A percentile compares a stretch with the other conserved stretches of the same genome.
Conservation (phyloP, 2,888 invertebrate genomes). For the Ramazzottius varieornatus region DNA sequence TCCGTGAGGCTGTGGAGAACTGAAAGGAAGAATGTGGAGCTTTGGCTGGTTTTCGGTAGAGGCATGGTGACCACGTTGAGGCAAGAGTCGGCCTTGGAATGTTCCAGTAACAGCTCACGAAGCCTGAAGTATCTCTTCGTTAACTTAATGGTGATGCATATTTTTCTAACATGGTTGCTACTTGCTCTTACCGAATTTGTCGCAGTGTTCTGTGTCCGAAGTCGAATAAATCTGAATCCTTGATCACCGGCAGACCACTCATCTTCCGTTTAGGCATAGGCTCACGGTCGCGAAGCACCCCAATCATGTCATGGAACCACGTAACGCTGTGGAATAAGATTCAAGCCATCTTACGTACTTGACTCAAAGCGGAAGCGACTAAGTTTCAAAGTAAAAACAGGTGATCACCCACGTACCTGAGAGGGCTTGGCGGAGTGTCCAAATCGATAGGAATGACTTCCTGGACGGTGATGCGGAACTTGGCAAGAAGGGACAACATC, state of each 20-base stretch:
- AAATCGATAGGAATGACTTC: not conserved
- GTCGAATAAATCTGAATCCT: not conserved
- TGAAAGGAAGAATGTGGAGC: not conserved
- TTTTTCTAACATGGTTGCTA: not conserved
- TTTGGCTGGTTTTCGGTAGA: not conserved
- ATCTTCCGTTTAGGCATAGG: not conserved
- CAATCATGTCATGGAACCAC: not conserved
- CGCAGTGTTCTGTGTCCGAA: not conserved
- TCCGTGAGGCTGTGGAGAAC: not conserved
- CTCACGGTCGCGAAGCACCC: not conserved
- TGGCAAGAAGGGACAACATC: not conserved
- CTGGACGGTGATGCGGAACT: not conserved
- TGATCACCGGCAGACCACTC: not conserved
- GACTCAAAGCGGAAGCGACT: not conserved
- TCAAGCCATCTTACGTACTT: not conserved
- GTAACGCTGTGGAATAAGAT: not conserved
- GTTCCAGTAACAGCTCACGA: not conserved
- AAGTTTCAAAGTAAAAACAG: not conserved
- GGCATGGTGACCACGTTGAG: not conserved
- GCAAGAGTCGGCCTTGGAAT: not conserved
- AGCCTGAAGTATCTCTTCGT: not conserved
- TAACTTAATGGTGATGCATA: not conserved
- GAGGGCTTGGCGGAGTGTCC: not conserved
- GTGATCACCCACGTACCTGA: not conserved
- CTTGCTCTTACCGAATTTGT: not conserved